These are phyloP conservation scores for Steromphala cineraria DNA, from an alignment of 2,888 invertebrate species.

Conservation along the genomic window DNA sequence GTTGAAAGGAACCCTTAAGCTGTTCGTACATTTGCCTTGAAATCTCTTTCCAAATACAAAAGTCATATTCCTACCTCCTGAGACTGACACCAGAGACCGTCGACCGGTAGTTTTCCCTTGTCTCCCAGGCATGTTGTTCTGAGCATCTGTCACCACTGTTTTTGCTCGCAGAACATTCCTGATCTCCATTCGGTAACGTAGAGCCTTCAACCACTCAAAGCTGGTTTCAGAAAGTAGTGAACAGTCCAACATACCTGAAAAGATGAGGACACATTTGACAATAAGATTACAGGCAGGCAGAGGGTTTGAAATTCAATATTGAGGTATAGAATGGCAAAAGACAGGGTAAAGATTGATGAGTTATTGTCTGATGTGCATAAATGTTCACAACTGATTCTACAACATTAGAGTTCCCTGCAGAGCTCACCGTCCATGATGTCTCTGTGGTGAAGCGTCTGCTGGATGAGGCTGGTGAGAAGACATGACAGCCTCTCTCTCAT, in stretches of 20 bases:
- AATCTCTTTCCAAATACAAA: too few relatives aligned
- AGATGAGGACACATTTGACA: not conserved
- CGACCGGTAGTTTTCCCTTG: not conserved
- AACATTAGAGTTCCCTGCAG: too few relatives aligned
- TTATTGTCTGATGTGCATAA: too few relatives aligned
- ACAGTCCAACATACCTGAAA: slow-evolving; percentile 57
- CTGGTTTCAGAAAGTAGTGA: slow-evolving; percentile 43
- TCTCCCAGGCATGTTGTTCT: slow-evolving; percentile 27
- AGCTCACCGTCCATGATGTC: slow-evolving; percentile 64
- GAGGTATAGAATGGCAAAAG: too few relatives aligned
- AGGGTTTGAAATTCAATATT: too few relatives aligned
- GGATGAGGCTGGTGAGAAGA: slow-evolving; percentile 64
- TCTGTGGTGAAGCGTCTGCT: slow-evolving; percentile 65
- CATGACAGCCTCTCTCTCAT: slow-evolving; percentile 59
- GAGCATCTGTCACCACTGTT: slow-evolving; percentile 59
- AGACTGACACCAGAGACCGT: not conserved
- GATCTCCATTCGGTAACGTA: slow-evolving; percentile 72
- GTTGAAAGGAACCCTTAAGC: too few relatives aligned
- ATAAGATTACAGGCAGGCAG: too few relatives aligned
- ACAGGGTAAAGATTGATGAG: too few relatives aligned
- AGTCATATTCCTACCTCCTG: not conserved
- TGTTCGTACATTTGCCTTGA: too few relatives aligned
- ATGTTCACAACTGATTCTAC: too few relatives aligned
- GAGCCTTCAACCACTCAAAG: slow-evolving; percentile 70
- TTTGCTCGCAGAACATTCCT: slow-evolving; percentile 68